Conservation (phyloP, 2,888 invertebrate species). For the Agonopterix heracliana region DNA sequence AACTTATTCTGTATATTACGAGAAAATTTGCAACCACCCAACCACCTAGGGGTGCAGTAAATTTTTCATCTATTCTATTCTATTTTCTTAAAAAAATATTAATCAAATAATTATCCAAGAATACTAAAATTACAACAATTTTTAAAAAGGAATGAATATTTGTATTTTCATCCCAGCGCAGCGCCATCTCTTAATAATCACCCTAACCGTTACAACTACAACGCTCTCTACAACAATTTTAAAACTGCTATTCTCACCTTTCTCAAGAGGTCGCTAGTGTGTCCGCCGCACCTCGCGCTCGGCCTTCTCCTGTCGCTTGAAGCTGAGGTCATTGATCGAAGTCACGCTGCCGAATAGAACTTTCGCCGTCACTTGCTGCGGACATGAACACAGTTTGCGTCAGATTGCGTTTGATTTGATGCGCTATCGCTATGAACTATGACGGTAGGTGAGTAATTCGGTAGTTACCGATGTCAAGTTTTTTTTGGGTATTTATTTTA, state of each 20-base stretch:
- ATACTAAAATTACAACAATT: too few relatives aligned
- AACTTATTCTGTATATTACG: too few relatives aligned
- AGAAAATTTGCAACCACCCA: too few relatives aligned
- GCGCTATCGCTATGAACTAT: background rate
- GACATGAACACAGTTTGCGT: slow-evolving; percentile 4
- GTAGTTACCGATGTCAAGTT: background rate
- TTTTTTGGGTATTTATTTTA: too few relatives aligned
- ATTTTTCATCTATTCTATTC: too few relatives aligned
- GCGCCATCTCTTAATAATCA: slow-evolving; percentile 21
- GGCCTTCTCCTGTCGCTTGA: slow-evolving; percentile 81
- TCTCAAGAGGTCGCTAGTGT: slow-evolving; percentile 58
- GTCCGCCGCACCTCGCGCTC: slow-evolving; percentile 78
- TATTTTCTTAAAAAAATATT: background rate
- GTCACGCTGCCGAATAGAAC: slow-evolving; percentile 84
- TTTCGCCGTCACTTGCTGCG: slow-evolving; percentile 82
- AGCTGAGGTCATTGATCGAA: slow-evolving; percentile 80
- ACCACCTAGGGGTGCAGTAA: too few relatives aligned
- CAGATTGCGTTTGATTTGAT: slow-evolving; percentile 3
- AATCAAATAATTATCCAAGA: background rate
- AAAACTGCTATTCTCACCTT: slow-evolving; percentile 20
- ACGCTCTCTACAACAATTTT: slow-evolving; percentile 19
- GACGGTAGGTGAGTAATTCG: background rate
- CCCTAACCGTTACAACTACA: slow-evolving; percentile 1
- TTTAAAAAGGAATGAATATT: too few relatives aligned
- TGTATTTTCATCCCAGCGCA: slow-evolving; percentile 7